Evolutionary conservation across 1,140 invertebrate genomes (phyloP).

Genomic region (Conopomorpha cramerella): DNA sequence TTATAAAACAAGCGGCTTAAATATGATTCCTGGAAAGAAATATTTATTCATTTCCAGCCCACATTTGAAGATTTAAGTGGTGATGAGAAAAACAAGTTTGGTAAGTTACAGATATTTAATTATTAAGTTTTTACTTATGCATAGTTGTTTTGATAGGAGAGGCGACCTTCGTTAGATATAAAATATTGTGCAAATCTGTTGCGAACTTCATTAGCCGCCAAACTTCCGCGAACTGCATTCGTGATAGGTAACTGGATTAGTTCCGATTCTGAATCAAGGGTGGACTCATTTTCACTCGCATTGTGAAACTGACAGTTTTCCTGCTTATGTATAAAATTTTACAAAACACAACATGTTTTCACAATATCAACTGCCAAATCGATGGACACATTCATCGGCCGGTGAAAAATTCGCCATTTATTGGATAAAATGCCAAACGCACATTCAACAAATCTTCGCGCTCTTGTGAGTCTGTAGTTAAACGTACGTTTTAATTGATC

Average conservation of each 20-base stretch:
- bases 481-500: slow-evolving; percentile 23
- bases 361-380: slow-evolving; percentile 1
- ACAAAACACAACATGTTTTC: background rate
- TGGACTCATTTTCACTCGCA: slow-evolving; percentile 15
- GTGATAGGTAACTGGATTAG: too few relatives aligned
- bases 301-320: slow-evolving; percentile 14
- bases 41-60: slow-evolving; percentile 11
- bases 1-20: slow-evolving; percentile 12
- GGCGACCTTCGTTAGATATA: slow-evolving; percentile 3
- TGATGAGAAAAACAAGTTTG: slow-evolving; percentile 4
- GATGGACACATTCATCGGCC: background rate
- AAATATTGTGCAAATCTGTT: slow-evolving; percentile 2
- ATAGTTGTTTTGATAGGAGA: slow-evolving; percentile 4
- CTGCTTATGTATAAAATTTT: slow-evolving; percentile 12
- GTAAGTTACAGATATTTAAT: slow-evolving; percentile 6
- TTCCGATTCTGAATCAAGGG: slow-evolving; percentile 12
- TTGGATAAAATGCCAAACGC: slow-evolving; percentile 49
- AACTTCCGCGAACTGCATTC: slow-evolving; percentile 11
- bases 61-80: slow-evolving; percentile 10
- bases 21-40: slow-evolving; percentile 12
- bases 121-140: too few relatives aligned
- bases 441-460: slow-evolving; percentile 37
- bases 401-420: slow-evolving; percentile 15
- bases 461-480: slow-evolving; percentile 45
- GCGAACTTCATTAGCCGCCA: slow-evolving; percentile 9